Evolutionary conservation across 1,140 invertebrate species (phyloP).

Genomic region (Drosophila arizonae): DNA sequence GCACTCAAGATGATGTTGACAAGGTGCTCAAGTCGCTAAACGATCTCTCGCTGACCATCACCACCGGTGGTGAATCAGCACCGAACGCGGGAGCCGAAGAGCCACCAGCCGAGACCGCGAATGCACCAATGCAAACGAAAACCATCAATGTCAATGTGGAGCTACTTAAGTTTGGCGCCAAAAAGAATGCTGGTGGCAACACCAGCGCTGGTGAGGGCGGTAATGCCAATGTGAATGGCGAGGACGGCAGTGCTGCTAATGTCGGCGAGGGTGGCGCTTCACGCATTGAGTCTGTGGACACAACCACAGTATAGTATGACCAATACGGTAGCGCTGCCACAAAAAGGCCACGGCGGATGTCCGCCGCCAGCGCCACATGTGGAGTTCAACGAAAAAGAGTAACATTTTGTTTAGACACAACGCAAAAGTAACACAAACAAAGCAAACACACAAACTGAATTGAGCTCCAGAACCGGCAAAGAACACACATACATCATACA

Average conservation of each 20-base stretch:
- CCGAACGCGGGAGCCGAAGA: conserved; percentile 53
- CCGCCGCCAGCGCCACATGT: conserved; percentile 63
- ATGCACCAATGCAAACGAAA: conserved; percentile 69
- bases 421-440: conserved; percentile 59
- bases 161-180: conserved; percentile 67
- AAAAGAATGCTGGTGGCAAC: conserved; percentile 55
- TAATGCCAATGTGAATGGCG: conserved; percentile 54
- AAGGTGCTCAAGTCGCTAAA: conserved; percentile 85
- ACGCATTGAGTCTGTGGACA: conserved; percentile 81
- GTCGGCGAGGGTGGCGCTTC: conserved; percentile 53
- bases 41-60: conserved; percentile 83
- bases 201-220: conserved; percentile 35
- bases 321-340: conserved; percentile 61
- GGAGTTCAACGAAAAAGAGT: conserved; percentile 78
- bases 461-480: conserved; percentile 55
- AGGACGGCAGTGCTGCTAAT: conserved; percentile 13
- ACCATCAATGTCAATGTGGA: conserved; percentile 75
- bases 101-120: conserved; percentile 47
- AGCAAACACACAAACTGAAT: conserved; percentile 47
- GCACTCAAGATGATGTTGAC: conserved; percentile 83
- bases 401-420: conserved; percentile 76
- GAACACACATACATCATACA: conserved; percentile 34
- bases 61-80: conserved; percentile 55
- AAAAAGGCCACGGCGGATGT: conserved; percentile 72
- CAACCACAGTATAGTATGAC: conserved; percentile 82